phyloP scores from a whole-genome alignment of 2,797 vertebrate species.

The Hipposideros larvatus region DNA sequence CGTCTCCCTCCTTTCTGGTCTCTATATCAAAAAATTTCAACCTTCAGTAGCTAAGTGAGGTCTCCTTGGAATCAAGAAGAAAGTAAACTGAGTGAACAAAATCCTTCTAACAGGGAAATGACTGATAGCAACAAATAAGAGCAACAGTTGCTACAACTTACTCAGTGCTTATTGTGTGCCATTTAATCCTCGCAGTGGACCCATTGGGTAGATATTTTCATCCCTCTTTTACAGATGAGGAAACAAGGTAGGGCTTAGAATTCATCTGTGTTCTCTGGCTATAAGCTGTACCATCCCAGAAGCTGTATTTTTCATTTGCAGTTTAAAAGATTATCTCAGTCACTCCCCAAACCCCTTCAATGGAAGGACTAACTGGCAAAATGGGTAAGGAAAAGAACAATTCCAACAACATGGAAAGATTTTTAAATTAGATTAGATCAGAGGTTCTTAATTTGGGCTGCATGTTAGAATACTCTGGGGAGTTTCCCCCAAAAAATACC shows the following conservation, averaged over 20 bases:
- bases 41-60: neutral
- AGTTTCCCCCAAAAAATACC: neutral
- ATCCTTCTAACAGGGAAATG: neutral
- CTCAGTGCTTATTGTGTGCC: neutral
- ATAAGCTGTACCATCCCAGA: neutral
- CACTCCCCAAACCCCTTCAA: neutral
- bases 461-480: neutral
- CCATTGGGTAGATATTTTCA: neutral
- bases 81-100: neutral
- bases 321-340: neutral
- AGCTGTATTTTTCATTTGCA: neutral
- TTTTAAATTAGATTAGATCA: slow-evolving; percentile 2
- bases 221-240: neutral
- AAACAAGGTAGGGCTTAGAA: neutral
- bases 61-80: neutral
- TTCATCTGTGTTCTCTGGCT: neutral
- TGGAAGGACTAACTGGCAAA: neutral
- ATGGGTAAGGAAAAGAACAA: neutral
- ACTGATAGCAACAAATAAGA: too few species aligned
- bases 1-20: neutral
- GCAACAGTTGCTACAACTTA: neutral
- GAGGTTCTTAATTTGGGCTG: neutral
- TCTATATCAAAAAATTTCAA: neutral
- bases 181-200: neutral
- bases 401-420: neutral